A percentile compares a stretch with the other conserved stretches of the same genome.
Conservation (phyloP, 2,797 vertebrate species). For the Tiaroga cobitis region DNA sequence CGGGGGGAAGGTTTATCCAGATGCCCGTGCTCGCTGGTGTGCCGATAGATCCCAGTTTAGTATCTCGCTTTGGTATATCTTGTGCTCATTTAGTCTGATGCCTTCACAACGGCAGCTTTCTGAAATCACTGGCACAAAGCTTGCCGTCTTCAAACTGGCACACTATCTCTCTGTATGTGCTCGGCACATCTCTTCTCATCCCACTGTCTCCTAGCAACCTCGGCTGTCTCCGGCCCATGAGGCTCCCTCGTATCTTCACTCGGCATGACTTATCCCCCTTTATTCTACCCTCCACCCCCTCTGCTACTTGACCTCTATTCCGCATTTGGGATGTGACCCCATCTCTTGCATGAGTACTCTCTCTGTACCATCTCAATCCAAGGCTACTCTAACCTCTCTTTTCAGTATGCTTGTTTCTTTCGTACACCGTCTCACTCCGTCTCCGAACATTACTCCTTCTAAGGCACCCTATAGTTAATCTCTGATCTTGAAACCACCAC, state of each 20-base stretch:
- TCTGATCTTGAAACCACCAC: conserved; percentile 57
- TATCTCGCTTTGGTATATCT: conserved; percentile 20
- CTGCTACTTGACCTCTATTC: conserved; percentile 46
- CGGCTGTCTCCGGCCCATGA: conserved; percentile 68
- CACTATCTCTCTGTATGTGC: conserved; percentile 60
- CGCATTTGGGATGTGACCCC: conserved; percentile 61
- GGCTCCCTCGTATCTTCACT: conserved; percentile 68
- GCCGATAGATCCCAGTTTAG: neutral
- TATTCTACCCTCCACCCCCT: conserved; percentile 55
- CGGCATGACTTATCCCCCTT: conserved; percentile 62
- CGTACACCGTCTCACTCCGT: neutral
- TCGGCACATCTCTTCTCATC: conserved; percentile 67
- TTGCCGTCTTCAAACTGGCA: conserved; percentile 61
- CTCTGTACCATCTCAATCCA: conserved; percentile 42
- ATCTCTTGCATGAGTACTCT: conserved; percentile 67
- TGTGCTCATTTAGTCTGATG: conserved; percentile 49
- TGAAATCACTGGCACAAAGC: conserved; percentile 64
- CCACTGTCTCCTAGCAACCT: conserved; percentile 79
- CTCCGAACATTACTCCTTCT: conserved; percentile 31
- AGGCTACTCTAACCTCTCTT: conserved; percentile 9
- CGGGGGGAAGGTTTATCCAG: conserved; percentile 29
- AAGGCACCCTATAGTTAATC: conserved; percentile 28
- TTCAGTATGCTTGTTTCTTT: conserved; percentile 10
- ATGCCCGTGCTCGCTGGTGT: conserved; percentile 2
- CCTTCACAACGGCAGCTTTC: conserved; percentile 58